Evolutionary conservation across 2,888 invertebrate species (phyloP), one percentile per base, ranked within the genome.

Genomic region (Lithodes maja): DNA sequence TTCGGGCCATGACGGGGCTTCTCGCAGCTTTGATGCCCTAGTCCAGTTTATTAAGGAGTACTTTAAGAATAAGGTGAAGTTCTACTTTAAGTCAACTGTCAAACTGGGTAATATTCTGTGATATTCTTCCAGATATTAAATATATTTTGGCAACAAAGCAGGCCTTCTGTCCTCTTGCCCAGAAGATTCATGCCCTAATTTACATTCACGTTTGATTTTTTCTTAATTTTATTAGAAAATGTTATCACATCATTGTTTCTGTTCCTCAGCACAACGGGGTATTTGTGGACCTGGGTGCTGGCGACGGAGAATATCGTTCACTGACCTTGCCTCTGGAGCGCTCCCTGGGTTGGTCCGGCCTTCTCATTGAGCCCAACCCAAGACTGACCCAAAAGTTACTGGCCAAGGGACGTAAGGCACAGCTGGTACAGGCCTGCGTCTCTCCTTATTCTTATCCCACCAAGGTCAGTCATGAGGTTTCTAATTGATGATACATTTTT

Each of bases 371-470:
- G 77, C 90, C 91, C 5, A 75, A 89, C 55, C 84, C 84, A 12
- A 69, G 77, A 5, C 83, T 89, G 61, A 81, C 85, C 80, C 52
- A 79, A 68, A 69, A 52, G 53, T 75, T 90, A 49, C 75, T 85
- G 81, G 75, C 79, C 79, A 91, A 90, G 75, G 90, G 87, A 3
- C 79, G 91, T 33, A 91, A 90, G 79, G 90, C 89, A 1, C 50
- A 53, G 33, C 55, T 85, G 9, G 75, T 89, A 33, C 86, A 86
- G 3, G 71, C 61, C 15, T 91, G 91, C 50, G 80, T 91, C 3
- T 91, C 91, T 1, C 91, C 91, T 17, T 91, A 74, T 52, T 79
- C 90, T 9, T 90, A 91, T 77, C 91, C 91, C 3, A 49, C 90
- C 33, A 82, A 86, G 85, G 91, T 91, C 68, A 77, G 83, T 50